These are phyloP conservation scores for Mastomys coucha DNA, from an alignment of 2,113 vertebrate genomes.

Conservation along the genomic window DNA sequence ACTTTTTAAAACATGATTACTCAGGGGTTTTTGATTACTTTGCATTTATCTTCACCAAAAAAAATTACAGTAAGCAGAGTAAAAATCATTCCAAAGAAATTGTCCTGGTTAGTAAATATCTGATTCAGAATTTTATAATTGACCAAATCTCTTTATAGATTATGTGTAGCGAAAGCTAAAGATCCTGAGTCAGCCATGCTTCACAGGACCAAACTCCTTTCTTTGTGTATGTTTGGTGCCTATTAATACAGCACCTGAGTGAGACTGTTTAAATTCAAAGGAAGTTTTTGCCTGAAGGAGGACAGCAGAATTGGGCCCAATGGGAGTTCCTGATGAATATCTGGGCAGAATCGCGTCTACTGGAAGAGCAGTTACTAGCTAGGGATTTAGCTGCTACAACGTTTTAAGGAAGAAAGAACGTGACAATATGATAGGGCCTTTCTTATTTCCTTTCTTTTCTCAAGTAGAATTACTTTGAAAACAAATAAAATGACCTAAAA, in stretches of 20 bases:
- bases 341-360: slow-evolving; percentile 63
- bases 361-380: slow-evolving; percentile 61
- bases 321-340: slow-evolving; percentile 66
- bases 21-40: neutral
- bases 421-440: neutral
- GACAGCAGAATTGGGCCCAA: slow-evolving; percentile 80
- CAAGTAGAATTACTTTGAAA: slow-evolving; percentile 36
- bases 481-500: neutral
- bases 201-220: slow-evolving; percentile 39
- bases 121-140: slow-evolving; percentile 50
- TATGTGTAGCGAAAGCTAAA: slow-evolving; percentile 34
- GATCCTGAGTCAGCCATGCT: slow-evolving; percentile 52
- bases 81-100: slow-evolving; percentile 43
- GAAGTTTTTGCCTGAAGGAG: slow-evolving; percentile 80
- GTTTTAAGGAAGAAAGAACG: slow-evolving; percentile 70
- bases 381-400: slow-evolving; percentile 70
- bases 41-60: slow-evolving; percentile 15
- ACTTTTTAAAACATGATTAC: neutral
- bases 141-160: slow-evolving; percentile 28
- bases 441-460: slow-evolving; percentile 9
- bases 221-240: slow-evolving; percentile 44
- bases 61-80: slow-evolving; percentile 19
- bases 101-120: slow-evolving; percentile 8
- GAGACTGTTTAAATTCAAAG: slow-evolving; percentile 75
- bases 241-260: slow-evolving; percentile 65